Base-by-base conservation (phyloP, 2,888 invertebrate genomes). In the Ariolimax columbianus region DNA sequence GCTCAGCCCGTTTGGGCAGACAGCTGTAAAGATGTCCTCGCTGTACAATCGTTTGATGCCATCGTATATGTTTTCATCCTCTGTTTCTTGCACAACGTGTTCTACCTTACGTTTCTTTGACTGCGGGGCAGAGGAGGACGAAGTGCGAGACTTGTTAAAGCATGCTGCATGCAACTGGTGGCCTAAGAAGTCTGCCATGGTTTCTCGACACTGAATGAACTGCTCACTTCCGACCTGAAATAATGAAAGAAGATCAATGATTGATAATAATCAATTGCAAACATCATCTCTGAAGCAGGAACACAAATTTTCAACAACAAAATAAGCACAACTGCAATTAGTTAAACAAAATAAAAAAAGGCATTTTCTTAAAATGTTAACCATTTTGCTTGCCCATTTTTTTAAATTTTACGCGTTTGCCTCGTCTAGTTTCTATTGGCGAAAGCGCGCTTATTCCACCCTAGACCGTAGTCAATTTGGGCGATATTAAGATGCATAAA, bases 31-130 rank as follows among this genome's bases (percentile, higher is more conserved):
- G n/a, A 36, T 83, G 40, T 86, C 86, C 30, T 88, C 86, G 36
- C 75, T 66, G 89, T 93, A 94, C 43, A 94, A 91, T 19, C 92
- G 89, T 88, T 93, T 93, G 87, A 94, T 93, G 78, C 92, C 92
- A 77, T 93, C 93, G 80, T 92, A 93, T 63, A 93, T 89, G 82
- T 93, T 91, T 77, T 92, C 92, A 40, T 86, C 82, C 17, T 92
- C 90, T 0, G 90, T 82, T 38, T 88, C 88, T 26, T 73, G 51
- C 43, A 66, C 51, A 55, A 55, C 17, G 55, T 85, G 85, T 59
- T 90, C 90, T 26, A 92, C 92, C 86, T 92, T 92, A 55, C 93
- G 89, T 86, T 93, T 93, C 86, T 91, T 90, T 77, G 91, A 91
- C 85, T 89, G 91, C 23, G 82, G 86, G 14, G 83, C 77, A n/a